These are phyloP conservation scores for Hoplostethus atlanticus DNA, from an alignment of 2,797 vertebrate species.

Conservation along the genomic window DNA sequence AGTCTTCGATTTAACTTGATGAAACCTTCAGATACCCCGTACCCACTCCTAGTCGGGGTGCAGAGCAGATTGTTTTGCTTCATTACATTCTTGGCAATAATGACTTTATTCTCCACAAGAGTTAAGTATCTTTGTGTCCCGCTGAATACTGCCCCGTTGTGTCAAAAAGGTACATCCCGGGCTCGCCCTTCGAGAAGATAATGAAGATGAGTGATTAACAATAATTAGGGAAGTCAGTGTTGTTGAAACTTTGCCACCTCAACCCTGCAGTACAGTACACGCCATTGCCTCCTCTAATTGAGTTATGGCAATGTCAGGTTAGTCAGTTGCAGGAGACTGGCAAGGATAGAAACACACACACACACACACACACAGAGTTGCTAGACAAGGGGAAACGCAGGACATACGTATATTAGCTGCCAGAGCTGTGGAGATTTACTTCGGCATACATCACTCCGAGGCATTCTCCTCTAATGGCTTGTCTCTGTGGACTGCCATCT, in stretches of 20 bases:
- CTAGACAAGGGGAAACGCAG: slow-evolving; percentile 48
- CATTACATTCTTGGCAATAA: too few species aligned
- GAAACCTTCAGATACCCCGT: too few species aligned
- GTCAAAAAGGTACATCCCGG: slow-evolving; percentile 3
- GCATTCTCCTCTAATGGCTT: slow-evolving; percentile 54
- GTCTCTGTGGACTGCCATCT: slow-evolving; percentile 54
- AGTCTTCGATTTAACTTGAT: too few species aligned
- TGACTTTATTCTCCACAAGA: too few species aligned
- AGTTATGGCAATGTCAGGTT: slow-evolving; percentile 49
- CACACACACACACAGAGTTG: slow-evolving; percentile 19
- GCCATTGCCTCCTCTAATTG: slow-evolving; percentile 51
- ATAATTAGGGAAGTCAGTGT: slow-evolving; percentile 37
- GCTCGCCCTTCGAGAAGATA: slow-evolving; percentile 5
- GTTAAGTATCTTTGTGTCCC: too few species aligned
- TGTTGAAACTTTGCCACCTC: slow-evolving; percentile 37
- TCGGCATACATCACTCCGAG: slow-evolving; percentile 57
- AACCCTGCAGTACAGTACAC: slow-evolving; percentile 9
- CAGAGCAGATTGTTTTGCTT: too few species aligned
- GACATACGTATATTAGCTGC: slow-evolving; percentile 47
- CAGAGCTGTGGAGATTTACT: slow-evolving; percentile 54
- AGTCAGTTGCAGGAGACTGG: slow-evolving; percentile 22
- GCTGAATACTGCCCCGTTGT: too few species aligned
- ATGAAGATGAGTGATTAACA: slow-evolving; percentile 50
- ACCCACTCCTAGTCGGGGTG: neutral
- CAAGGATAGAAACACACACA: slow-evolving; percentile 13